Base-by-base conservation (phyloP, 2,797 vertebrate species). In the Nannoperca australis region DNA sequence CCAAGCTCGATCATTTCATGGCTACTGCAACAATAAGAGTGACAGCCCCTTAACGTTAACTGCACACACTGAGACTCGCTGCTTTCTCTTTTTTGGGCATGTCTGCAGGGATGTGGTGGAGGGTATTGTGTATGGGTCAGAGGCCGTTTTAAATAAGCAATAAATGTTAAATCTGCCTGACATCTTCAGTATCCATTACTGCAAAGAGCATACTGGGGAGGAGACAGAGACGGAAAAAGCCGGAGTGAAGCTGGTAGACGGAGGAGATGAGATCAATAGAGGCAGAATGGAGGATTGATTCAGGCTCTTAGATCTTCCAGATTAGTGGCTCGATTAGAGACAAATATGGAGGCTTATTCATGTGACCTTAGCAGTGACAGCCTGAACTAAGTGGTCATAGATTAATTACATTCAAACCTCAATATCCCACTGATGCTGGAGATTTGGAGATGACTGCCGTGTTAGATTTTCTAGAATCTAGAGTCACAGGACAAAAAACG, bases 191-290 rank as follows among this genome's bases (percentile, higher is more conserved):
- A 91, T 95, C 92, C 84, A 85, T 93, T 93, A 93, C 93, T 83
- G 82, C 86, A 92, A 78, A 90, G 81, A 92, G 88, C 86, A 85
- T 81, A 81, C 63, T 47, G 55, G 58, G 49, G 85, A 88, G 83
- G 81, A 90, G 85, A 75, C 59, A 13, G 78, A 83, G 78, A 87
- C 64, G 51, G 70, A 84, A 79, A 65, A 83, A 86, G 79, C 65
- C 50, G 68, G 83, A 88, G 81, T 86, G 89, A 88, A 88, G 83
- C 85, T 87, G 90, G 81, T 87, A 91, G 88, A 94, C 83, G 72
- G 82, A 89, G 87, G 85, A 93, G 91, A 92, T 89, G 92, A 92
- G 92, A 94, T 95, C 94, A 94, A 94, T 94, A 91, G 84, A 81
- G 76, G 82, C 91, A 87, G 91, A 93, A 93, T 92, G 88, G 90